Base-by-base conservation (phyloP, 2,888 invertebrate species). In the Maniola hyperantus region DNA sequence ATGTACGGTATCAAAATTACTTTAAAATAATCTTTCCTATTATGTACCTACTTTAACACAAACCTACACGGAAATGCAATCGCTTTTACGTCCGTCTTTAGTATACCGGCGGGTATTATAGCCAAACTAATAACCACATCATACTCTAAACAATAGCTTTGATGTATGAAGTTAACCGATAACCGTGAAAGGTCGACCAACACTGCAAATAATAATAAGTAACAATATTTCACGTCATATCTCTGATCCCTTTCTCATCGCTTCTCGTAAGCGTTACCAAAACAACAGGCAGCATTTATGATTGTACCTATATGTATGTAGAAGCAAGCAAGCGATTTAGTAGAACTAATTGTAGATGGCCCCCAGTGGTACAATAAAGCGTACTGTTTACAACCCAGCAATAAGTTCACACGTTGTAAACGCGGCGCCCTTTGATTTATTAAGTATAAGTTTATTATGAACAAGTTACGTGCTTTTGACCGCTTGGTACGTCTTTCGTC, bases 381-480 rank as follows among this genome's bases (percentile, higher is more conserved):
- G 58, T 42, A 65, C 68, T 77, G 78, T 76, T 77, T 76, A 77
- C 73, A 77, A 70, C 74, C 73, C 68, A 61, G 70, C 71, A 71
- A 53, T 64, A 68, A 70, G 77, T 81, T 81, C 81, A 79, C 82
- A 82, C 78, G 75, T 76, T 77, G 76, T 79, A 76, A 80, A 77
- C 73, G 73, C 70, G 76, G 72, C 78, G 76, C 77, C 74, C 76
- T 80, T 81, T 80, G 79, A 83, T 84, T 81, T 79, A 81, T 77
- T 26, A n/a, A n/a, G n/a, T n/a, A 26, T 4, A 78, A 81, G 74
- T 77, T 74, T 77, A 76, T 78, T 79, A 80, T 73, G 76, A 76
- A 77, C 75, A 75, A 75, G 34, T 66, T 66, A 51, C 67, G 69
- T 61, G 67, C 64, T 67, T 58, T 64, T 57, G 58, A 61, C 39